These are phyloP conservation scores for Otus sunia DNA, from an alignment of 2,113 vertebrate genomes.

Conservation along the genomic window DNA sequence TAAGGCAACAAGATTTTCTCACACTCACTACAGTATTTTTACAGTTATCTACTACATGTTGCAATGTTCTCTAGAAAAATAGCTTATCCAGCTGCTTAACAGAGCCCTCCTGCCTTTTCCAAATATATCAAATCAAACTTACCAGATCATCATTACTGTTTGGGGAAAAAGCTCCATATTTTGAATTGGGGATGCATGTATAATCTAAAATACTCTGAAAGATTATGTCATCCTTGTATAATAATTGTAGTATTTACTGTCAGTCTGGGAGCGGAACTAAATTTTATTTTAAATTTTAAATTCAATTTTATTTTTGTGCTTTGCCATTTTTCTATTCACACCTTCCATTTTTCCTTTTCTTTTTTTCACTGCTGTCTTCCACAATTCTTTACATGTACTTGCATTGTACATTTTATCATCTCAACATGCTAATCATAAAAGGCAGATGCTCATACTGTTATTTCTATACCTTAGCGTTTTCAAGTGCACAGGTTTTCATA, in stretches of 20 bases:
- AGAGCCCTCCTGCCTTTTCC: neutral
- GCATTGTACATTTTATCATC: neutral
- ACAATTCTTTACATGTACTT: neutral
- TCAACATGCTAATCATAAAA: neutral
- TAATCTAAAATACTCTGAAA: neutral
- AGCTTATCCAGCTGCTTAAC: neutral
- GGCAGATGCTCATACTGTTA: neutral
- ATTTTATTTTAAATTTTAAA: too few relatives aligned
- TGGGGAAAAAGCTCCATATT: neutral
- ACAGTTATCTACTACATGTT: neutral
- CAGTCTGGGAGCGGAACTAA: neutral
- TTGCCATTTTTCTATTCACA: neutral
- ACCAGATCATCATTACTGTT: neutral
- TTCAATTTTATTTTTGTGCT: neutral
- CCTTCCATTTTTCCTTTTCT: neutral
- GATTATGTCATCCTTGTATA: neutral
- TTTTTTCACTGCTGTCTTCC: neutral
- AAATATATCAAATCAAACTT: neutral
- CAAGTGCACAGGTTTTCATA: neutral
- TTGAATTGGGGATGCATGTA: neutral
- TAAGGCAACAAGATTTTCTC: neutral
- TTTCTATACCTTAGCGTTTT: neutral
- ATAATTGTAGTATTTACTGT: neutral
- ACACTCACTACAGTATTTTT: neutral
- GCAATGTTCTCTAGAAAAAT: neutral